phyloP scores from a whole-genome alignment of 92 coral and sea anemone species.

The Phenganax subtilis region DNA sequence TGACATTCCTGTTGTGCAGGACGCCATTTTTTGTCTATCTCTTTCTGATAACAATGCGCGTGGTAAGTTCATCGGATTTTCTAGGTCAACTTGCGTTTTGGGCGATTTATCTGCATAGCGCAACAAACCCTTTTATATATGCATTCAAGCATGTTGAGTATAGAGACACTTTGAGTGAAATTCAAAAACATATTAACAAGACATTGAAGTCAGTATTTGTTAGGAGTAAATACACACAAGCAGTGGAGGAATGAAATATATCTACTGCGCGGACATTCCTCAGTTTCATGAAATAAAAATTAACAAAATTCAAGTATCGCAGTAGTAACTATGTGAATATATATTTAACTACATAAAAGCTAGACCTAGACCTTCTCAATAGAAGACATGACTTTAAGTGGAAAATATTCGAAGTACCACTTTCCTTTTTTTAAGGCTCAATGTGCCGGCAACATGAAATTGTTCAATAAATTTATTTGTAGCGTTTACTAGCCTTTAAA shows the following conservation, averaged over 20 bases:
- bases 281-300: too few relatives aligned
- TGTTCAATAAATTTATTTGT: too few relatives aligned
- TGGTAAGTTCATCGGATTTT: constrained; percentile 59
- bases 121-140: constrained; percentile 85
- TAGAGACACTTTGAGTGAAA: constrained; percentile 70
- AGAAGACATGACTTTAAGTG: neutral
- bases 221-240: neutral
- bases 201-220: constrained; percentile 23
- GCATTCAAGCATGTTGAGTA: constrained; percentile 82
- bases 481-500: too few relatives aligned
- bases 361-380: too few relatives aligned
- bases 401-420: neutral
- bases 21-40: constrained; percentile 82
- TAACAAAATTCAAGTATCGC: too few relatives aligned
- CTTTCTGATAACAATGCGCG: constrained; percentile 55
- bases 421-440: too few relatives aligned
- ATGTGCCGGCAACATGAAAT: too few relatives aligned
- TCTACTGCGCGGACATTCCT: neutral
- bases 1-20: constrained; percentile 73
- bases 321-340: too few relatives aligned
- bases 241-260: constrained; percentile 7
- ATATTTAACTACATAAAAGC: too few relatives aligned
- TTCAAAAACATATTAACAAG: constrained; percentile 31
- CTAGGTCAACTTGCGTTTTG: constrained; percentile 88
- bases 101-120: constrained; percentile 93